Evolutionary conservation across 2,797 vertebrate genomes (phyloP), one percentile per base, ranked within the genome.

Genomic region (Syndactyla subalaris): DNA sequence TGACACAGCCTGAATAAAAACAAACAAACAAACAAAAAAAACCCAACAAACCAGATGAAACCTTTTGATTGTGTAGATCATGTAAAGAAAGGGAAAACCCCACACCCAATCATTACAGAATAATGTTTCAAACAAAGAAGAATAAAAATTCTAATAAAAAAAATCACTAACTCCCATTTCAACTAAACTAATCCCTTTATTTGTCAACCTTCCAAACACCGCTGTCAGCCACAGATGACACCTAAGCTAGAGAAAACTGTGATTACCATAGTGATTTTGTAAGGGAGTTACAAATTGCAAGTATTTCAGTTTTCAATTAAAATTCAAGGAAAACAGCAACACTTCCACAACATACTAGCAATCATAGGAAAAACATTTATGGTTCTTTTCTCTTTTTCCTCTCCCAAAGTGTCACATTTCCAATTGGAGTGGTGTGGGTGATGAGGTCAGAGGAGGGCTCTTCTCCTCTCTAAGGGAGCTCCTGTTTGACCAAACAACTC

Each of bases 141-240:
- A 88, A 73, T 38, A 76, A 79, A 79, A 76, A 65, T 55, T 68
- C 71, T 83, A 91, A 94, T 95, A 91, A 85, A 49, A 27, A 49
- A 91, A 93, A 92, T 85, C 83, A 78, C 41, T 71, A 93, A 91
- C 67, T 89, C 45, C 9, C 26, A 58, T 85, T 93, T 86, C 70
- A 94, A 67, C 62, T 68, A 71, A 87, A 65, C 30, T 74, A 88
- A 87, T 87, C 57, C 58, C 43, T 83, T 76, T 87, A 84, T 95
- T 95, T 94, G 61, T 92, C 85, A 95, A 65, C 89, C 45, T 88
- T 67, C 85, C 54, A 67, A 93, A 82, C 78, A 59, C 57, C 24
- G 30, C 67, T 81, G 85, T 89, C 79, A 81, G 52, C 70, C 66
- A 88, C 57, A 88, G 88, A 67, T 36, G 82, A 94, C 63, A 92